A percentile compares a stretch with the other conserved stretches of the same genome.
Conservation (phyloP, 2,113 vertebrate genomes). For the Casuarius casuarius region DNA sequence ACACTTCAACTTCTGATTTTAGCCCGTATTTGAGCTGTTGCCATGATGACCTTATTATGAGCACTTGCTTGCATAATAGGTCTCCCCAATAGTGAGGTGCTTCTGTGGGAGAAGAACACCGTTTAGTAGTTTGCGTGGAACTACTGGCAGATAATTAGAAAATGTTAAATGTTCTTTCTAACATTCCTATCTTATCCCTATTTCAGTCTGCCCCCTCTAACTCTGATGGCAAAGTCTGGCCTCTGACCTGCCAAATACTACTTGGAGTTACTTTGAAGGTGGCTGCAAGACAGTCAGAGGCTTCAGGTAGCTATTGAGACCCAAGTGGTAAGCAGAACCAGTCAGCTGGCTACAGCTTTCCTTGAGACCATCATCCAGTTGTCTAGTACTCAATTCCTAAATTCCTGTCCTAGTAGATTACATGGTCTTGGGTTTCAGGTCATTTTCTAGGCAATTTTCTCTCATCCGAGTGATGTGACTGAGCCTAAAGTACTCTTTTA, state of each 20-base stretch:
- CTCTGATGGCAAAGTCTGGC: background rate
- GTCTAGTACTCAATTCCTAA: rapidly evolving
- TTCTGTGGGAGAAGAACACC: background rate
- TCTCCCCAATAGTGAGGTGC: background rate
- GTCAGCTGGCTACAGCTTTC: background rate
- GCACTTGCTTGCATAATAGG: background rate
- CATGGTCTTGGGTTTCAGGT: background rate
- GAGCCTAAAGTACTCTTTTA: background rate
- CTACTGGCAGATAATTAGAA: background rate
- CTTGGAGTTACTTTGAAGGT: background rate
- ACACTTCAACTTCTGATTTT: background rate
- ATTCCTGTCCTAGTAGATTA: background rate
- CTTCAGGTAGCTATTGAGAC: background rate
- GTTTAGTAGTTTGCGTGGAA: background rate
- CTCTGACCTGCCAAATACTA: background rate
- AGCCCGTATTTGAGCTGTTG: background rate
- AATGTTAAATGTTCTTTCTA: background rate
- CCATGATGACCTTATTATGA: background rate
- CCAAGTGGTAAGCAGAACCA: background rate
- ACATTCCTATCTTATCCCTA: background rate
- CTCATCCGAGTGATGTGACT: background rate
- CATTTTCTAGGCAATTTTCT: background rate
- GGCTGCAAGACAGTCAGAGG: background rate
- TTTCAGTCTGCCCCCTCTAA: background rate
- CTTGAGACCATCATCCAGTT: background rate